phyloP scores from a whole-genome alignment of 2,113 vertebrate genomes.

The Parotia lawesii region DNA sequence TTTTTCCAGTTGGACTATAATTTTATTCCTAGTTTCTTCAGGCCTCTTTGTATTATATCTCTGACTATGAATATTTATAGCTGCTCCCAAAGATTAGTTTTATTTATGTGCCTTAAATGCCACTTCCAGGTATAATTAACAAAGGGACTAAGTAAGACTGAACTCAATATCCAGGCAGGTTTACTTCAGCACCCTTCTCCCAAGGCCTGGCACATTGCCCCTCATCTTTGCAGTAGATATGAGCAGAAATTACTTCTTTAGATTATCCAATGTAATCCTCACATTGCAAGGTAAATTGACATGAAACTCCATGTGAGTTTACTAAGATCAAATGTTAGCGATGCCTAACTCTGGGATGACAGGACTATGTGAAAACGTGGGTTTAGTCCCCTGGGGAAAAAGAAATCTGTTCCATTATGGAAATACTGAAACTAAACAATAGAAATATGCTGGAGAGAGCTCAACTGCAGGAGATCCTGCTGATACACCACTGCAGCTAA shows the following conservation, averaged over 20 bases:
- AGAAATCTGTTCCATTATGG: neutral
- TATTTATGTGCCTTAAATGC: neutral
- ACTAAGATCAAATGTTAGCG: neutral
- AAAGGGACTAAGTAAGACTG: neutral
- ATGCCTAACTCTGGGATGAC: neutral
- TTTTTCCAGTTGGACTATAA: neutral
- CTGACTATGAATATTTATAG: constrained; percentile 16
- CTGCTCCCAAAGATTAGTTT: neutral
- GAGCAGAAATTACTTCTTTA: neutral
- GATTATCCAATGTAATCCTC: neutral
- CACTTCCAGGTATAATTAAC: neutral
- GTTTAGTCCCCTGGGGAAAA: neutral
- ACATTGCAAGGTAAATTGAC: neutral
- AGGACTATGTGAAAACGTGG: neutral
- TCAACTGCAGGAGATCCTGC: neutral
- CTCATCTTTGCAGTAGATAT: neutral
- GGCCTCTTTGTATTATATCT: neutral
- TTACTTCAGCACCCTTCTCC: neutral
- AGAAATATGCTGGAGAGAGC: neutral
- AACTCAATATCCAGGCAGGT: neutral
- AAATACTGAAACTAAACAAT: neutral
- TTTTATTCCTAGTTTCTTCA: neutral
- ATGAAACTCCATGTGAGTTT: neutral
- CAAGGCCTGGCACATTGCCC: neutral
- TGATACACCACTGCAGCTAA: neutral